Evolutionary conservation across 2,888 invertebrate genomes (phyloP).

Genomic region (Druceiella hillmani): DNA sequence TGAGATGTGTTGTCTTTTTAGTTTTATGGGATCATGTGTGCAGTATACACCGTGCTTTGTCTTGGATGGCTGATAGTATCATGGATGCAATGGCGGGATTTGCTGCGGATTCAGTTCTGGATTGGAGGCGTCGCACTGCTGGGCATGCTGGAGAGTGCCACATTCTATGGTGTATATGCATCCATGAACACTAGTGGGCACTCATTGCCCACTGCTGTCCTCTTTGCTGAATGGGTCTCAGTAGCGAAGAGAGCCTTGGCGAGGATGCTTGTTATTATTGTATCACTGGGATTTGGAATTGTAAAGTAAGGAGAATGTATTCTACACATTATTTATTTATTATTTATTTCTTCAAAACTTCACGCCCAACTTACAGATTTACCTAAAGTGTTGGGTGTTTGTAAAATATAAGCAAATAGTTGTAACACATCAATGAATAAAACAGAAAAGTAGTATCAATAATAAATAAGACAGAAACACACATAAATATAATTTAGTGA

Average conservation of each 20-base stretch:
- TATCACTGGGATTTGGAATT: slow-evolving; percentile 92
- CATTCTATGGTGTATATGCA: slow-evolving; percentile 83
- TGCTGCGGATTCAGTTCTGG: slow-evolving; percentile 92
- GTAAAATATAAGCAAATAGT: no score
- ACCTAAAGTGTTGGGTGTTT: no score
- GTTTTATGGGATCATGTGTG: slow-evolving; percentile 90
- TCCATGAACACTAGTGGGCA: slow-evolving; percentile 41
- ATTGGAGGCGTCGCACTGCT: slow-evolving; percentile 87
- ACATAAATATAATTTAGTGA: no score
- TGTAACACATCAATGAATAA: no score
- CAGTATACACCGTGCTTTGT: slow-evolving; percentile 78
- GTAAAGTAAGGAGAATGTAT: slow-evolving; percentile 66
- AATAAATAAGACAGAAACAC: no score
- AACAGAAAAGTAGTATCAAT: no score
- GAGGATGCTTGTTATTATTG: slow-evolving; percentile 90
- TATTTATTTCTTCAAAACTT: no score
- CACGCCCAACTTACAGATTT: no score
- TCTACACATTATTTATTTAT: background rate
- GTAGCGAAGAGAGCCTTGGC: slow-evolving; percentile 88
- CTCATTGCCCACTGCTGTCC: slow-evolving; percentile 63
- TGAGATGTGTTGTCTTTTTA: slow-evolving; percentile 29
- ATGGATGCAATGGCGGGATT: slow-evolving; percentile 83
- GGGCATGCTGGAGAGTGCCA: slow-evolving; percentile 83
- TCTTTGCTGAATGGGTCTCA: slow-evolving; percentile 87
- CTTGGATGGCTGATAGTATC: slow-evolving; percentile 78